Evolutionary conservation across 1,140 invertebrate genomes (phyloP), one percentile per base, ranked within the genome.

Genomic region (Atta colombica): DNA sequence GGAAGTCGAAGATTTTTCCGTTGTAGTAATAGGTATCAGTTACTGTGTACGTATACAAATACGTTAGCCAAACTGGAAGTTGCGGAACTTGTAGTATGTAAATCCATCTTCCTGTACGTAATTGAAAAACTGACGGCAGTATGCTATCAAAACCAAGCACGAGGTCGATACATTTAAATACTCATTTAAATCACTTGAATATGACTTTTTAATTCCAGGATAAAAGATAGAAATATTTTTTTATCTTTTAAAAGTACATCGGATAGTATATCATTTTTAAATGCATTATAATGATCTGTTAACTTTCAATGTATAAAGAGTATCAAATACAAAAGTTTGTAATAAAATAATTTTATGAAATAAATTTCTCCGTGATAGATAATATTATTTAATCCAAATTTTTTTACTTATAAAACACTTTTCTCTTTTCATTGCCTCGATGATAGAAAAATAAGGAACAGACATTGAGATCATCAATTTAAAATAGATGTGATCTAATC

Each of bases 41-140:
- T 61, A 71, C 66, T 51, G 61, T 63, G 49, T 25, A 25, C 25
- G 25, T 75, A 65, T 69, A 89, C 82, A 89, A 89, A 89, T 71
- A 80, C 21, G 80, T 35, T 71, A 45, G 51, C 85, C 71, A 61
- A 90, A 90, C 72, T 74, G 39, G 61, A 88, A 90, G 84, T 88
- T 75, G 45, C 35, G 28, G 82, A 89, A 89, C 88, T 88, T 89
- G 88, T 89, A 89, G 61, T 89, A 89, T 90, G 88, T 82, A 90
- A 89, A 90, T 90, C 81, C 58, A 63, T 87, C 65, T 82, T 90
- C 88, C 88, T 85, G 77, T 63, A 60, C 53, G 65, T 87, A 89
- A 90, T 90, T 90, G 88, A 90, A 90, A 89, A 90, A 90, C 69
- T 80, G 80, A 89, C 69, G 39, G 39, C 45, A 60, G 25, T 35